Conservation (phyloP, 2,888 invertebrate species). For the Busseola fusca region DNA sequence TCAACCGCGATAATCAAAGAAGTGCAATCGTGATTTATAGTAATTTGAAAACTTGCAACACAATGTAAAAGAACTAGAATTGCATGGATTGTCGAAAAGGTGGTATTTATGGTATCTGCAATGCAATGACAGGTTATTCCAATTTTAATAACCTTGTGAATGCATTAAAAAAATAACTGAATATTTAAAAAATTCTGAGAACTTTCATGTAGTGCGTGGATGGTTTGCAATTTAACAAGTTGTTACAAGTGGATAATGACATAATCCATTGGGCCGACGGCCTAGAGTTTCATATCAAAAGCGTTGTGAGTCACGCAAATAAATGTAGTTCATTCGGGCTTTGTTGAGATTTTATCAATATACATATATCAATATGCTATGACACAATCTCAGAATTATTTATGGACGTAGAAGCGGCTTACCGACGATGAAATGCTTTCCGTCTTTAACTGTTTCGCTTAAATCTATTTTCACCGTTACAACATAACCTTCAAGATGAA, state of each 20-base stretch:
- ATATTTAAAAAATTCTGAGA: constrained; percentile 64
- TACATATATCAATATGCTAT: constrained; percentile 44
- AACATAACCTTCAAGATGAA: constrained; percentile 18
- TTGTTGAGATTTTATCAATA: constrained; percentile 60
- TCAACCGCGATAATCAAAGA: constrained; percentile 31
- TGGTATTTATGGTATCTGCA: constrained; percentile 10
- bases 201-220: constrained; percentile 63
- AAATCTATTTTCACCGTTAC: constrained; percentile 10
- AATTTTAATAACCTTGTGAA: constrained; percentile 26
- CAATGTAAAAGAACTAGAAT: constrained; percentile 14
- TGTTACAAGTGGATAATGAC: constrained; percentile 79
- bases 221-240: constrained; percentile 73
- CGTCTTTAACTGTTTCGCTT: constrained; percentile 17
- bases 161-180: constrained; percentile 56
- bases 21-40: constrained; percentile 35
- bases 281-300: constrained; percentile 74
- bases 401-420: constrained; percentile 8
- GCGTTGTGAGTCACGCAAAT: constrained; percentile 76
- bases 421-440: constrained; percentile 14
- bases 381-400: constrained; percentile 44
- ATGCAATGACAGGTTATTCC: constrained; percentile 34
- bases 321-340: constrained; percentile 66
- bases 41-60: constrained; percentile 32
- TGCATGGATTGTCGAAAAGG: constrained; percentile 16
- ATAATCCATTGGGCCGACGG: constrained; percentile 75